These are phyloP conservation scores for Thalpophila matura DNA, from an alignment of 2,888 invertebrate genomes.

Conservation along the genomic window DNA sequence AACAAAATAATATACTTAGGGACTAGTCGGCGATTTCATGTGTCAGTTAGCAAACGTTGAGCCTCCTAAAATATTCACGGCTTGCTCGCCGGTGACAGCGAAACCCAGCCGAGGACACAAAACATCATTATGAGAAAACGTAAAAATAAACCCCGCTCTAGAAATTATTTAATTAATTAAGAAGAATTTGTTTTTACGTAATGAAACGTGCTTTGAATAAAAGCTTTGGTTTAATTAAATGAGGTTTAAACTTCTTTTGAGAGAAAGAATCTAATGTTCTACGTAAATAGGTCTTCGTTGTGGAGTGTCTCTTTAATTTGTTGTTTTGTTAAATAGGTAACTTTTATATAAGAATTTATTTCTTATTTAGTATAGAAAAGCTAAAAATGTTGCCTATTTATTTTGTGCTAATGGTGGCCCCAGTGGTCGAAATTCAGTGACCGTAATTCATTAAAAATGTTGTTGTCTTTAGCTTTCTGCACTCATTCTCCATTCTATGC, in stretches of 20 bases:
- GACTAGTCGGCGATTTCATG: slow-evolving; percentile 60
- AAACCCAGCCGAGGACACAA: slow-evolving; percentile 63
- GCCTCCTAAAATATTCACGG: slow-evolving; percentile 75
- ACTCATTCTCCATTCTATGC: no score
- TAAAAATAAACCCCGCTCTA: slow-evolving; percentile 68
- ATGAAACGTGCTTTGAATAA: slow-evolving; percentile 77
- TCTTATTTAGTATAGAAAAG: neutral
- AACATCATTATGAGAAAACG: slow-evolving; percentile 70
- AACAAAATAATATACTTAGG: slow-evolving; percentile 32
- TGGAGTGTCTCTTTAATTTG: slow-evolving; percentile 21
- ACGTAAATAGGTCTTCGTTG: slow-evolving; percentile 28
- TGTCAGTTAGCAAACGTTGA: slow-evolving; percentile 66
- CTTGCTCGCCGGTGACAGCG: slow-evolving; percentile 35
- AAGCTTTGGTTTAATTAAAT: slow-evolving; percentile 75
- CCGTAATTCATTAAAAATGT: no score
- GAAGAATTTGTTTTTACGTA: slow-evolving; percentile 76
- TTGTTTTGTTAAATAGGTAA: neutral
- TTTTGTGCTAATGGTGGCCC: no score
- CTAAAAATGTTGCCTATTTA: no score
- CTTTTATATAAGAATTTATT: neutral
- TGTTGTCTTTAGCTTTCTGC: no score
- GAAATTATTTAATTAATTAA: slow-evolving; percentile 80
- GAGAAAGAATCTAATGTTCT: slow-evolving; percentile 29
- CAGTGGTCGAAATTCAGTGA: no score
- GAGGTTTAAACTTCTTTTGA: slow-evolving; percentile 55